A percentile compares a stretch with the other conserved stretches of the same genome.
Evolutionary conservation across 2,113 vertebrate genomes (phyloP).

Genomic region (Aldabrachelys gigantea): DNA sequence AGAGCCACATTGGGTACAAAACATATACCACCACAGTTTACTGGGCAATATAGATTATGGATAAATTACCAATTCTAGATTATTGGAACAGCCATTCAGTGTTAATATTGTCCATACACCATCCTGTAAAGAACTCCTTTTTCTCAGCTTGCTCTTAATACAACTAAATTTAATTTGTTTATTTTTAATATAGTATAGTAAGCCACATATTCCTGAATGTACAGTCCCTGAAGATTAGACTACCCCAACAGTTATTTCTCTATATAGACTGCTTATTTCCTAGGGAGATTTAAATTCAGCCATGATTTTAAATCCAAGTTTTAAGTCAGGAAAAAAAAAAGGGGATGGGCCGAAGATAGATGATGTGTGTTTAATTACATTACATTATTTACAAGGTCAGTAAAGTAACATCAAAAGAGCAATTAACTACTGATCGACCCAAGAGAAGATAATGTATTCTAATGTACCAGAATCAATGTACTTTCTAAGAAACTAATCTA

Average conservation of each 20-base stretch:
- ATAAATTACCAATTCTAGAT: background rate
- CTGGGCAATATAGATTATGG: background rate
- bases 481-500: background rate
- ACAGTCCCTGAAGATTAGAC: background rate
- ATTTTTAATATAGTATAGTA: background rate
- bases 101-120: background rate
- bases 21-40: background rate
- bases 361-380: background rate
- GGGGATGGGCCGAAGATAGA: background rate
- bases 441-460: background rate
- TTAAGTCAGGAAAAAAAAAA: background rate
- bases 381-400: background rate
- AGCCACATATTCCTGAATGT: background rate
- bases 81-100: background rate
- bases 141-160: background rate
- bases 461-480: background rate
- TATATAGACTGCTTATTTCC: background rate
- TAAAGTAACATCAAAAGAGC: constrained; percentile 6
- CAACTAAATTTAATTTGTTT: background rate
- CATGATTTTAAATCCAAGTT: constrained; percentile 12
- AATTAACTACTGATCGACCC: background rate
- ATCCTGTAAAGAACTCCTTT: background rate
- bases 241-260: background rate
- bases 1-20: background rate
- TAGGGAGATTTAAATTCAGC: background rate